Evolutionary conservation across 2,888 invertebrate species (phyloP), one percentile per base, ranked within the genome.

Genomic region (Torymus auratus): DNA sequence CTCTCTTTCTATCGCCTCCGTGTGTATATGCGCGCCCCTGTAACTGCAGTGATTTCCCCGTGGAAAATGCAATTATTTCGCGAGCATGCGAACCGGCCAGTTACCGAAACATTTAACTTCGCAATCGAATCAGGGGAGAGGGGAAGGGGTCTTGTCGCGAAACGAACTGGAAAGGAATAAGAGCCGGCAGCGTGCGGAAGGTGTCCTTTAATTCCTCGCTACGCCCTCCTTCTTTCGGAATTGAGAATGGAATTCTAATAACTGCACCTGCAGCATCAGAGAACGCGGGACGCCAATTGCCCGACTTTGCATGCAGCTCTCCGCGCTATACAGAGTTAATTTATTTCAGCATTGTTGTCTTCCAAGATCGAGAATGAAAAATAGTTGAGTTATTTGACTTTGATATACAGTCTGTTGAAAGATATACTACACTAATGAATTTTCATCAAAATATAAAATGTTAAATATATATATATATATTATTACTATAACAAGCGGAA

Each of bases 51-150:
- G 78, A 83, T 81, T 83, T 78, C 64, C 74, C 70, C 68, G 65
- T 56, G 80, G 73, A 81, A 84, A 84, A 83, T 83, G 80, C 82
- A 83, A 85, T 80, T 83, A 84, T 83, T 84, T 82, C 67, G 53
- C 61, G 41, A 41, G 41, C 41, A 41, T 41, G 41, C 41, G 41
- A 41, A 7, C 41, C 7, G 50, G 17, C 67, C 75, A 76, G 79
- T 84, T 84, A 84, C 64, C 23, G 75, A 70, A 83, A 83, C 81
- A 64, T 79, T 75, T 67, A 74, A 65, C 69, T 70, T 68, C 50
- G 52, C 68, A 81, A 81, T 76, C 78, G 65, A 81, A 76, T 80
- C 67, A 61, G 17, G 68, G 41, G 41, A 7, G 7, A 7, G 28
- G 28, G 3, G 28, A 7, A 41, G 41, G 7, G 41, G 41, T 41